Evolutionary conservation across 2,888 invertebrate species (phyloP).

Genomic region (Anodontia alba): DNA sequence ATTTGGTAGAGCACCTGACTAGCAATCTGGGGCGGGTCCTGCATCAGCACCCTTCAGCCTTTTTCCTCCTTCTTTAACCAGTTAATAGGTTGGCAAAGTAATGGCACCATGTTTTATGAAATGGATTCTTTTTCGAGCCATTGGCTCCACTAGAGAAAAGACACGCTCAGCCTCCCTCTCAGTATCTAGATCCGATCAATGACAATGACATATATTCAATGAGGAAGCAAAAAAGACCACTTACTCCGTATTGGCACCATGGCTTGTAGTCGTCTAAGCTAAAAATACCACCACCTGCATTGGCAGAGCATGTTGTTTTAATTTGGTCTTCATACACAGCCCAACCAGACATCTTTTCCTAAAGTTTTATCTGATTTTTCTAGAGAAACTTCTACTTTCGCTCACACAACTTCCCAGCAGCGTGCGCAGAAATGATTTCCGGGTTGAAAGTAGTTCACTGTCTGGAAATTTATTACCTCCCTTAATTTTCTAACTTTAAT

Average conservation of each 20-base stretch:
- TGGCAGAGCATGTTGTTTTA: constrained; percentile 11
- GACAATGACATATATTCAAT: background rate
- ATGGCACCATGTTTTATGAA: too few species aligned
- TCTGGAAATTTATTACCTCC: too few species aligned
- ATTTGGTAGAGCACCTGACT: too few species aligned
- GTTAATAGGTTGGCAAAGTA: too few species aligned
- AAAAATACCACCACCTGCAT: constrained; percentile 28
- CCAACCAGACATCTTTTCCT: constrained; percentile 26
- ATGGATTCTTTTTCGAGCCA: too few species aligned
- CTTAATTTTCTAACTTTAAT: too few species aligned
- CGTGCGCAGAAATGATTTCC: constrained; percentile 29
- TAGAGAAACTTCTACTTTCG: background rate
- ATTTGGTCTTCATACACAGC: constrained; percentile 20
- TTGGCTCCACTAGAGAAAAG: too few species aligned
- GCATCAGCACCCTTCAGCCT: too few species aligned
- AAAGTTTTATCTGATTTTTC: background rate
- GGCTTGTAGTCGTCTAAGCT: background rate
- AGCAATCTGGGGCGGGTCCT: too few species aligned
- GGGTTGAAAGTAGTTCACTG: constrained; percentile 21
- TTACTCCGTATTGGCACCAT: constrained; percentile 2
- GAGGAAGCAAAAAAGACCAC: background rate
- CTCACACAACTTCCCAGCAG: background rate
- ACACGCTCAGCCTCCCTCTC: too few species aligned
- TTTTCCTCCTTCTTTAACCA: too few species aligned
- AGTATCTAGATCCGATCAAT: too few species aligned